Percentiles rank a stretch among this genome's conserved stretches.
These are phyloP conservation scores for Tipula unca DNA, from an alignment of 2,888 invertebrate species.

Conservation along the genomic window DNA sequence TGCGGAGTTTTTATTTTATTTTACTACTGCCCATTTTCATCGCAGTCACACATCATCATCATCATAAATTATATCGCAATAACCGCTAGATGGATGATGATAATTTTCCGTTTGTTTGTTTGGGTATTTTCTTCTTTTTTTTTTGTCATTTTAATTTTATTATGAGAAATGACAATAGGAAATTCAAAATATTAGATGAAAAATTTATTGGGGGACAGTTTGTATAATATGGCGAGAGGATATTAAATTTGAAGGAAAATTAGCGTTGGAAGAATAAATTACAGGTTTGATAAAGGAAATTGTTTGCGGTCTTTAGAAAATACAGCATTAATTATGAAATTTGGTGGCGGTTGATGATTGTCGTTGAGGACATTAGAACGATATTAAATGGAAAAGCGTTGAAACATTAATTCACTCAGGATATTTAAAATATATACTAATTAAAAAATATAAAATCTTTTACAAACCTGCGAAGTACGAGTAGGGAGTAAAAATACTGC, in stretches of 20 bases:
- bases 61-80: slow-evolving; percentile 8
- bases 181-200: neutral
- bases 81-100: neutral
- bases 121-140: neutral
- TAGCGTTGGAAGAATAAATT: neutral
- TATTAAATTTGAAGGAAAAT: neutral
- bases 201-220: neutral
- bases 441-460: too few species aligned
- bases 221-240: neutral
- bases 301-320: neutral
- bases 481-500: too few species aligned
- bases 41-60: slow-evolving; percentile 14
- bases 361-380: too few species aligned
- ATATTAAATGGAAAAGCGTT: too few species aligned
- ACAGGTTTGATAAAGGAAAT: neutral
- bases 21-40: neutral
- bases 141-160: neutral
- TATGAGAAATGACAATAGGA: slow-evolving; percentile 14
- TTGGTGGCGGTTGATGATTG: neutral
- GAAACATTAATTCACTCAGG: too few species aligned
- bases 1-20: neutral
- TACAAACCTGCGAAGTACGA: too few species aligned
- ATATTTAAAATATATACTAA: too few species aligned
- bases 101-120: neutral
- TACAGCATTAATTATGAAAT: neutral